These are phyloP conservation scores for Agonopterix arenella DNA, from an alignment of 2,888 invertebrate species.

Conservation along the genomic window DNA sequence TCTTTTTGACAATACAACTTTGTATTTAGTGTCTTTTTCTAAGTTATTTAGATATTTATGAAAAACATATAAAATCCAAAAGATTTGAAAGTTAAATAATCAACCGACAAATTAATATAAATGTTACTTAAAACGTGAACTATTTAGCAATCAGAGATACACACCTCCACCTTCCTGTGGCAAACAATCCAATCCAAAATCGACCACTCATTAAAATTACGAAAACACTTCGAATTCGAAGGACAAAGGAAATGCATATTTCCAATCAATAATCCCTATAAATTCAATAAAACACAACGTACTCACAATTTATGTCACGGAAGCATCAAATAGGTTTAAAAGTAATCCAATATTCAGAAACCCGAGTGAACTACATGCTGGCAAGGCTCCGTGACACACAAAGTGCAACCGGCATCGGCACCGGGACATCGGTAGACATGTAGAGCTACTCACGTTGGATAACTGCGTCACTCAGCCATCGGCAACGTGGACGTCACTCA, in stretches of 20 bases:
- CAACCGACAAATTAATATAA: too few relatives aligned
- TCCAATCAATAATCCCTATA: background rate
- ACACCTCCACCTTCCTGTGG: too few relatives aligned
- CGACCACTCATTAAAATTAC: too few relatives aligned
- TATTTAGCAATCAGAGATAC: too few relatives aligned
- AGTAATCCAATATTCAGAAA: slow-evolving; percentile 1
- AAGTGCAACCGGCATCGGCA: slow-evolving; percentile 9
- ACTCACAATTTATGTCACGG: slow-evolving; percentile 4
- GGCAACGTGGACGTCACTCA: slow-evolving; percentile 30
- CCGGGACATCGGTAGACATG: slow-evolving; percentile 4
- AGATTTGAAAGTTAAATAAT: too few relatives aligned
- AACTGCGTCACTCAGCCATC: slow-evolving; percentile 56
- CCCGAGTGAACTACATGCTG: slow-evolving; percentile 1
- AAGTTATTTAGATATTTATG: too few relatives aligned
- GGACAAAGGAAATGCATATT: slow-evolving; percentile 20
- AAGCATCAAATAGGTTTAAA: slow-evolving; percentile 7
- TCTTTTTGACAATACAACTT: too few relatives aligned
- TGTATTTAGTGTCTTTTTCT: too few relatives aligned
- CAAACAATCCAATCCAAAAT: too few relatives aligned
- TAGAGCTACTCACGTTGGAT: slow-evolving; percentile 45
- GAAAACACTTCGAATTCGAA: background rate
- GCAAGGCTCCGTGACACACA: slow-evolving; percentile 6
- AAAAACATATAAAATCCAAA: too few relatives aligned
- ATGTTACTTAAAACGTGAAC: too few relatives aligned
- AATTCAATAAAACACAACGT: background rate